Base-by-base conservation (phyloP, 2,888 invertebrate species). In the Eupithecia subumbrata region DNA sequence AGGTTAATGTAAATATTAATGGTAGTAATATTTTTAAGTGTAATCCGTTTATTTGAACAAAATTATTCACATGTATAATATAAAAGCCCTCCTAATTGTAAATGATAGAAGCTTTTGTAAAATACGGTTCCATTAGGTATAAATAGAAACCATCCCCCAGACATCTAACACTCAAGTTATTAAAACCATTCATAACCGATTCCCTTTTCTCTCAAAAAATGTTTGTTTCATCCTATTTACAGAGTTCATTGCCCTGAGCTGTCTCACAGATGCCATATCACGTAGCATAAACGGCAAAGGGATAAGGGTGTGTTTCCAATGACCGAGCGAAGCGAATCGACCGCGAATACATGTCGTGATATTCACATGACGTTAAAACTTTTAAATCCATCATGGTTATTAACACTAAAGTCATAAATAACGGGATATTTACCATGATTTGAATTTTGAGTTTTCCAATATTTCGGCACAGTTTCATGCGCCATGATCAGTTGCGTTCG, bases 181-280 rank as follows among this genome's bases (percentile, higher is more conserved):
- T 56, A 68, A 45, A 67, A n/a, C n/a, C 40, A 68, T 68, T 68
- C 68, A 68, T 68, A 68, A 68, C 40, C 68, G 40, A 68, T 68
- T 68, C 68, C 43, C 67, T 68, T 71, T 71, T 71, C 43, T 40
- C 71, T 25, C 70, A 34, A 52, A 56, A n/a, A 70, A 70, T 30
- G 37, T 48, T 60, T 37, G 64, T 48, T 72, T 43, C 66, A 60
- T 71, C 43, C 71, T 25, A 43, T 66, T 72, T 66, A 67, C 22
- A 14, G 45, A 45, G 72, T 34, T 72, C 52, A 34, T 37, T 52
- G 66, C 71, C 45, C 34, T 14, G 18, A 52, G 34, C 52, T 37
- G 52, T 67, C 66, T 52, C 52, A 67, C 66, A 40, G 37, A 67
- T 40, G 67, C 48, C 67, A 43, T 63, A 70, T 70, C 37, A 70